A percentile compares a stretch with the other conserved stretches of the same genome.
Conservation (phyloP, 2,888 invertebrate genomes). For the Drosophila prolongata region DNA sequence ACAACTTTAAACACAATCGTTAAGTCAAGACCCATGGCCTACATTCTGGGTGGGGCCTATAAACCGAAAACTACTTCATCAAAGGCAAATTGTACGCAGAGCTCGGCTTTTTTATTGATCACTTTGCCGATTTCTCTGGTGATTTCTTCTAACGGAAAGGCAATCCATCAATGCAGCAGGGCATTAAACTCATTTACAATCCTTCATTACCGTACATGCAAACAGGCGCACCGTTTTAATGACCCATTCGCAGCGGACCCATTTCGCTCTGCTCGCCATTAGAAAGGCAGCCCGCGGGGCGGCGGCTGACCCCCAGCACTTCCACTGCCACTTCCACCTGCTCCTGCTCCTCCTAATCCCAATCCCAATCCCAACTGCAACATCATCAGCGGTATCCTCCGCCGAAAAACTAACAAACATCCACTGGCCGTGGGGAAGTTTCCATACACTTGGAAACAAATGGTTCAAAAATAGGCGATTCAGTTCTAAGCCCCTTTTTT, state of each 20-base stretch:
- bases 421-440: conserved; percentile 25
- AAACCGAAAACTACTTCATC: conserved; percentile 12
- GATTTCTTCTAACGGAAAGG: conserved; percentile 20
- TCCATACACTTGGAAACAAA: conserved; percentile 4
- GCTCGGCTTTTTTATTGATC: conserved; percentile 9
- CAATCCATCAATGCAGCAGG: conserved; percentile 66
- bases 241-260: conserved; percentile 40
- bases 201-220: conserved; percentile 63
- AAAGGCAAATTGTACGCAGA: conserved; percentile 13
- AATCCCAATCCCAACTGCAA: conserved; percentile 8
- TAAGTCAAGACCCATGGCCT: too few relatives aligned
- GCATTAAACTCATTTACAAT: conserved; percentile 71
- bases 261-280: conserved; percentile 66
- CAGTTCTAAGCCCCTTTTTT: too few relatives aligned
- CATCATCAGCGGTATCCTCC: conserved; percentile 39
- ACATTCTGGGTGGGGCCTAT: background rate
- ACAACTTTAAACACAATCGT: background rate
- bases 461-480: background rate
- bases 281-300: conserved; percentile 76
- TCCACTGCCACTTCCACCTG: conserved; percentile 37
- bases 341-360: background rate
- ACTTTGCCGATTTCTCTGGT: conserved; percentile 23
- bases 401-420: conserved; percentile 34
- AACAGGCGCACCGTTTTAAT: conserved; percentile 60
- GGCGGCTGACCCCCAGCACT: conserved; percentile 73